Evolutionary conservation across 2,797 vertebrate species (phyloP).

Genomic region (Heliangelus exortis): DNA sequence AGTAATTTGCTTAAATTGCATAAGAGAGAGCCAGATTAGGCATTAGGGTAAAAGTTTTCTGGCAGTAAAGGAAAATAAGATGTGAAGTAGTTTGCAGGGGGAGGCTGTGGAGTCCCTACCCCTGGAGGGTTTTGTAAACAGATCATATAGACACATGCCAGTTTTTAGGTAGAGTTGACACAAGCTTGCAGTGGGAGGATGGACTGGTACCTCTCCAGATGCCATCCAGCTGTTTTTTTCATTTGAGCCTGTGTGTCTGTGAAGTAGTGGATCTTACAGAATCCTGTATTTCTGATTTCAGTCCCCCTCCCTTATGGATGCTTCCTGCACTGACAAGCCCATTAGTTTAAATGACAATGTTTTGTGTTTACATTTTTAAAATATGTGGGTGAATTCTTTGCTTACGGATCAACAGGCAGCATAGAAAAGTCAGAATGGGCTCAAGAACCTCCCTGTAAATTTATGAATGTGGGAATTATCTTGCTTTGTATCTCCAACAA

Average conservation of each 20-base stretch:
- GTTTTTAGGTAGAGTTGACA: background rate
- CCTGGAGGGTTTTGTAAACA: background rate
- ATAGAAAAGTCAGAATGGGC: background rate
- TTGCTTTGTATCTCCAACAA: background rate
- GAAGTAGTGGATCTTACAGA: background rate
- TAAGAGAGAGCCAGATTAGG: slow-evolving; percentile 36
- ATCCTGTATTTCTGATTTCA: background rate
- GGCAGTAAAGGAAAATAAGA: slow-evolving; percentile 31
- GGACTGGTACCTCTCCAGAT: background rate
- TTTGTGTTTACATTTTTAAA: background rate
- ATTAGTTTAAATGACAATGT: background rate
- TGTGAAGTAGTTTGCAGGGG: background rate
- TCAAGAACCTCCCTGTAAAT: background rate
- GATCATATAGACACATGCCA: background rate
- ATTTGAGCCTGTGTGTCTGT: background rate
- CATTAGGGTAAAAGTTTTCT: slow-evolving; percentile 35
- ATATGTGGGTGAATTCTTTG: background rate
- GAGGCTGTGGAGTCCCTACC: background rate
- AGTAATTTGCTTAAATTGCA: slow-evolving; percentile 46
- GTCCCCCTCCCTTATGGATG: background rate
- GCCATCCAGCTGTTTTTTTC: background rate
- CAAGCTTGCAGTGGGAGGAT: background rate
- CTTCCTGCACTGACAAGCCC: background rate
- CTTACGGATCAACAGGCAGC: background rate
- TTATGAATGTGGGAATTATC: background rate